Conservation (phyloP, 2,797 vertebrate species). For the Siniperca undulata region DNA sequence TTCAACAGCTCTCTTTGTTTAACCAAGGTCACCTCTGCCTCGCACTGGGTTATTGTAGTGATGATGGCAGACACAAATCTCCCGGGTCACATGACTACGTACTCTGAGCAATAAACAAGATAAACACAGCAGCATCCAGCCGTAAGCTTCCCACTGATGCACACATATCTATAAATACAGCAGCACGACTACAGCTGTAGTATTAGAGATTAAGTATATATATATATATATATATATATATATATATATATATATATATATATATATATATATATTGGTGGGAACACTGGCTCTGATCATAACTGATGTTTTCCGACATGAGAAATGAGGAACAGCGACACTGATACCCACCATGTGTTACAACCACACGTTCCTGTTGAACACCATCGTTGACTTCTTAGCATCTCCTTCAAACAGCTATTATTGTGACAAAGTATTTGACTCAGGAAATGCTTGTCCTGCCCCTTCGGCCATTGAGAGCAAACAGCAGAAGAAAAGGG, state of each 20-base stretch:
- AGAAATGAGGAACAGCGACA: neutral
- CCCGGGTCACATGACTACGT: conserved; percentile 12
- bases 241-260: too few relatives aligned
- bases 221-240: too few relatives aligned
- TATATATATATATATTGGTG: neutral
- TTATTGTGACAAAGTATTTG: too few relatives aligned
- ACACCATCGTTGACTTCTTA: neutral
- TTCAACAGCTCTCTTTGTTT: neutral
- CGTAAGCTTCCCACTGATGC: neutral
- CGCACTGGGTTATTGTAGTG: neutral
- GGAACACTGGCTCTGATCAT: too few relatives aligned
- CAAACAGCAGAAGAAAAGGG: neutral
- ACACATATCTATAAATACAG: neutral
- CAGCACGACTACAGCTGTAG: neutral
- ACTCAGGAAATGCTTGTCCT: neutral
- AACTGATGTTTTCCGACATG: too few relatives aligned
- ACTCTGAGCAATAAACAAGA: conserved; percentile 9
- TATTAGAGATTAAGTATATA: neutral
- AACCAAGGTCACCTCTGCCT: conserved; percentile 9
- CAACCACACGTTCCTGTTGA: neutral
- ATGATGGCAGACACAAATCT: neutral
- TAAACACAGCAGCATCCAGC: neutral
- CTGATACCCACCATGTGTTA: neutral
- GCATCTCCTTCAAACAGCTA: neutral
- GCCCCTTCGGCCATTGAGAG: neutral